Base-by-base conservation (phyloP, 1,140 invertebrate species). In the Lepidurus packardi region DNA sequence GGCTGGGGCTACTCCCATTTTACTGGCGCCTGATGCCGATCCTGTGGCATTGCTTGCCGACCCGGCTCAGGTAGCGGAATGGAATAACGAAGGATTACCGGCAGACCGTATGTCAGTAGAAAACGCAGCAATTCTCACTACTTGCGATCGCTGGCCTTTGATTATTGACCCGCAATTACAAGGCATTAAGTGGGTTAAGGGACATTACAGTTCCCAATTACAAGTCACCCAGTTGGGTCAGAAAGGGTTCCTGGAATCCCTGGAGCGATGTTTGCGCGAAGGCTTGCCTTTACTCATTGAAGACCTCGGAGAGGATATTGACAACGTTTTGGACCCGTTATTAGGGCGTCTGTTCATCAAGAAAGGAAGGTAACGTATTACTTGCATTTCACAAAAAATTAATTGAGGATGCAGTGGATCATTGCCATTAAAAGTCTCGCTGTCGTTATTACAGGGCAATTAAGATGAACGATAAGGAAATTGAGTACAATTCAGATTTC, bases 131-230 rank as follows among this genome's bases (percentile, higher is more conserved):
- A 97, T 98, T 83, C 85, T 98, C 24, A 92, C 92, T 0, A 97
- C 93, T 84, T 96, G 95, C 9, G 95, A 97, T 85, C 88, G 96
- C 73, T 98, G 96, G 96, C 96, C 96, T 0, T 86, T 98, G n/a
- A 97, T 98, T 91, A 98, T 98, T 82, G 96, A 98, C 87, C 96
- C 96, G 5, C 82, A 94, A 91, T 85, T 94, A 6, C 93, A 94
- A 90, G 96, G 96, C 13, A 91, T 97, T 2, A 98, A 98, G 84
- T 98, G 97, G 97, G 98, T 98, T 79, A 97, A 97, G 85, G 92
- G 94, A 82, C 94, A 93, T 82, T 98, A 95, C 85, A 93, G 92
- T 7, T 92, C 93, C 9, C 87, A 87, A 7, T 85, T 98, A 25
- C 89, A 90, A 81, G 92, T 97, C 0, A 93, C 98, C 80, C 89